A percentile compares a stretch with the other conserved stretches of the same genome.
Evolutionary conservation across 2,113 vertebrate genomes (phyloP).

Genomic region (Emydura subglobosa): DNA sequence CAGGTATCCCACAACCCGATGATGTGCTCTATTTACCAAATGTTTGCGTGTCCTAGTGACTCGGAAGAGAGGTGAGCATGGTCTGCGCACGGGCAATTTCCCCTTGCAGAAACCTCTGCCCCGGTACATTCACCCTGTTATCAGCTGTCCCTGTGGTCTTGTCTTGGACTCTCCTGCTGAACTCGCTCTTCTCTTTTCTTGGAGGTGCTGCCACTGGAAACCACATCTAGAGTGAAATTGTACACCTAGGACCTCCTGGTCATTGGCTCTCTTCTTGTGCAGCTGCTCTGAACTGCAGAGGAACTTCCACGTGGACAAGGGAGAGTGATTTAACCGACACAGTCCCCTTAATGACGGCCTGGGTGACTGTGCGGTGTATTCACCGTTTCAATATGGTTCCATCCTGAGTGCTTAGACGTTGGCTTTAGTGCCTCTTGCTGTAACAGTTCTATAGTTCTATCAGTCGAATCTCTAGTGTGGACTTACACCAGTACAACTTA

Average conservation of each 20-base stretch:
- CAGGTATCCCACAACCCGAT: not conserved
- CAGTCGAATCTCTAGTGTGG: not conserved
- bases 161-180: not conserved
- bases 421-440: not conserved
- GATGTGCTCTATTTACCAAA: not conserved
- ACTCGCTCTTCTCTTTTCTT: not conserved
- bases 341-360: not conserved
- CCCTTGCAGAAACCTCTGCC: not conserved
- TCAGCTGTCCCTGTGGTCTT: not conserved
- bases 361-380: not conserved
- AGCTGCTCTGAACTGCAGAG: not conserved
- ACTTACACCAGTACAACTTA: too few relatives aligned
- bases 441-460: not conserved
- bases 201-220: not conserved
- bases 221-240: not conserved
- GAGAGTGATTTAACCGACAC: not conserved
- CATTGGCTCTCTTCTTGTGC: not conserved
- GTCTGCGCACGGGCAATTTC: not conserved
- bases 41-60: not conserved
- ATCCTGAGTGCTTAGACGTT: not conserved
- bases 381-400: not conserved
- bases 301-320: too few relatives aligned
- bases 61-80: not conserved
- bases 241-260: not conserved
- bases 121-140: not conserved